Evolutionary conservation across 2,888 invertebrate genomes (phyloP).

Genomic region (Sepiola atlantica): DNA sequence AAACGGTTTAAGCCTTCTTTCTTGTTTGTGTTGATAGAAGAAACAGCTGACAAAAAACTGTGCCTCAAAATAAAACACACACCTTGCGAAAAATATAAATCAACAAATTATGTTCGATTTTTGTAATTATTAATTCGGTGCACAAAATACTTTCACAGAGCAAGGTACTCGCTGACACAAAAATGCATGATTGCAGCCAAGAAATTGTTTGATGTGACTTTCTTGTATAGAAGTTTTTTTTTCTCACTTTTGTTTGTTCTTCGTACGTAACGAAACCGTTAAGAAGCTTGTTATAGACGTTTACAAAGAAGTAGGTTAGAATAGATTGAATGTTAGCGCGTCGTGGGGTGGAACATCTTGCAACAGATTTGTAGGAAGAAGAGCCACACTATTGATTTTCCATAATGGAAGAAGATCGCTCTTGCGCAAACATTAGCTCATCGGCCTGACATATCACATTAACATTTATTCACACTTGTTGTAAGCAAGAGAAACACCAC

Average conservation of each 20-base stretch:
- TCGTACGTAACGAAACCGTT: neutral
- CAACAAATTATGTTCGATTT: neutral
- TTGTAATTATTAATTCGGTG: neutral
- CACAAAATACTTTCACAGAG: neutral
- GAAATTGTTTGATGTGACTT: neutral
- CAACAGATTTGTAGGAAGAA: neutral
- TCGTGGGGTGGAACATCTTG: neutral
- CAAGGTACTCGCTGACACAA: neutral
- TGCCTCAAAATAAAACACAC: too few relatives aligned
- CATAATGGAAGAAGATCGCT: neutral
- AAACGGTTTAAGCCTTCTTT: too few relatives aligned
- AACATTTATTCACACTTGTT: slow-evolving; percentile 32
- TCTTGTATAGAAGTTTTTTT: neutral
- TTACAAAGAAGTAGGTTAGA: neutral
- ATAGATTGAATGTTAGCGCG: neutral
- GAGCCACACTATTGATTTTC: neutral
- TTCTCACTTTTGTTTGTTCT: neutral
- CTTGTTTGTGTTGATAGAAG: too few relatives aligned
- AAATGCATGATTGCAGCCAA: neutral
- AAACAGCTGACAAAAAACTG: too few relatives aligned
- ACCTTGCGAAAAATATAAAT: too few relatives aligned
- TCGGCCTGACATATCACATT: slow-evolving; percentile 23
- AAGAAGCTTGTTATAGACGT: neutral
- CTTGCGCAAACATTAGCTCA: neutral
- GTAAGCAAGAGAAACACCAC: neutral